Evolutionary conservation across 2,113 vertebrate species (phyloP).

Genomic region (Hippocampus abdominalis): DNA sequence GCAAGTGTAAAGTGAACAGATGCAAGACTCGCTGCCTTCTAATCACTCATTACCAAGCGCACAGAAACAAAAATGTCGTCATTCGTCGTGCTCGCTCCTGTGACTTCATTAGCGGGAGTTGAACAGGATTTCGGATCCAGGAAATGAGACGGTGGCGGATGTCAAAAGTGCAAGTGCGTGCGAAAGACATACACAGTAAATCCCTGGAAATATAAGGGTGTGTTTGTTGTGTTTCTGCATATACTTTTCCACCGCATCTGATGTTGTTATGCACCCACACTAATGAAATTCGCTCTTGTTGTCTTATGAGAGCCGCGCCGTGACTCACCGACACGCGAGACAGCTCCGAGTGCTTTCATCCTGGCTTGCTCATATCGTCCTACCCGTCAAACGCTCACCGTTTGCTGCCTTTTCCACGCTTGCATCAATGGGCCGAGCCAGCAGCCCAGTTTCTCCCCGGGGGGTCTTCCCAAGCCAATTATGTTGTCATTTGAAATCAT

Average conservation of each 20-base stretch:
- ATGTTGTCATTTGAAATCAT: conserved; percentile 50
- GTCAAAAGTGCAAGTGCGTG: neutral
- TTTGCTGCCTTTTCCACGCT: neutral
- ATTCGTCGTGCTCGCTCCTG: neutral
- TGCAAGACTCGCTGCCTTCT: conserved; percentile 30
- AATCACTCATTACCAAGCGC: conserved; percentile 6
- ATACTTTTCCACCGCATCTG: conserved; percentile 3
- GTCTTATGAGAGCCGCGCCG: conserved; percentile 13
- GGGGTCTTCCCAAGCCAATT: conserved; percentile 47
- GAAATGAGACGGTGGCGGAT: neutral
- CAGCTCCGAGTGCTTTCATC: conserved; percentile 27
- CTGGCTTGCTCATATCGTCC: conserved; percentile 18
- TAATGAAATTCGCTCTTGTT: conserved; percentile 40
- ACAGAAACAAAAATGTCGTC: conserved; percentile 3
- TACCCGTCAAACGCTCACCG: neutral
- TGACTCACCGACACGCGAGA: conserved; percentile 36
- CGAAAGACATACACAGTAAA: neutral
- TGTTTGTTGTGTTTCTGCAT: neutral
- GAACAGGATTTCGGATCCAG: neutral
- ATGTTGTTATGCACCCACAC: conserved; percentile 30
- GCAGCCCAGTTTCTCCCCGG: conserved; percentile 18
- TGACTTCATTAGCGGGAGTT: neutral
- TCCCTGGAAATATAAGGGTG: neutral
- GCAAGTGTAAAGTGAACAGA: conserved; percentile 47
- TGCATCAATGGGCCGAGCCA: neutral